Evolutionary conservation across 2,113 vertebrate genomes (phyloP).

Genomic region (Apodemus speciosus): DNA sequence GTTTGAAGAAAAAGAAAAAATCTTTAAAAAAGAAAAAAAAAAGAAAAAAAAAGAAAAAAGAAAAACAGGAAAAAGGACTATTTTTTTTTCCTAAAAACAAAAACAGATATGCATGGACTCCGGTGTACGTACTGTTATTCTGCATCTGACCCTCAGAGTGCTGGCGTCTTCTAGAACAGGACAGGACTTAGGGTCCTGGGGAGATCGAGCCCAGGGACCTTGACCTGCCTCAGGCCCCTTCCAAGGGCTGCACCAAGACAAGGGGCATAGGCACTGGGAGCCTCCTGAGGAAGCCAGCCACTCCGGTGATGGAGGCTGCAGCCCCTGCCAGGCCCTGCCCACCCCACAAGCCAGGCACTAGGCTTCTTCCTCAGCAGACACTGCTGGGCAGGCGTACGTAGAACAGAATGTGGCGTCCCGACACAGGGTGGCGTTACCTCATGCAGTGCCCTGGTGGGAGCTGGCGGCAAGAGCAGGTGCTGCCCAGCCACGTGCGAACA

Average conservation of each 20-base stretch:
- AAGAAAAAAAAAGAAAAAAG: neutral
- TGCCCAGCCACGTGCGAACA: constrained; percentile 58
- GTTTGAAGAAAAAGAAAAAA: constrained; percentile 79
- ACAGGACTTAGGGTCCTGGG: neutral
- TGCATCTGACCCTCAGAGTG: constrained; percentile 35
- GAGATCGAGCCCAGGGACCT: neutral
- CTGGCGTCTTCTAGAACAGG: constrained; percentile 14
- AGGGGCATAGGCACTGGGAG: constrained; percentile 45
- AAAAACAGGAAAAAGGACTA: constrained; percentile 55
- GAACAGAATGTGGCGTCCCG: constrained; percentile 51
- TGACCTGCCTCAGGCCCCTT: neutral
- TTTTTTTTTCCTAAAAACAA: constrained; percentile 59
- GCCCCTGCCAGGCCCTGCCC: neutral
- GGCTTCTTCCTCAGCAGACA: constrained; percentile 7
- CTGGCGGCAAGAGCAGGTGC: neutral
- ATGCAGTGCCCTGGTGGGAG: constrained; percentile 47
- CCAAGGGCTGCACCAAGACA: constrained; percentile 25
- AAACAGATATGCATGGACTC: constrained; percentile 85
- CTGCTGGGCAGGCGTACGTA: constrained; percentile 72
- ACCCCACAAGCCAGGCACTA: neutral
- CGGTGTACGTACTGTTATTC: constrained; percentile 83
- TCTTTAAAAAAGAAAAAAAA: constrained; percentile 13
- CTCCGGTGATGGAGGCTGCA: constrained; percentile 74
- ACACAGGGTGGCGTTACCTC: constrained; percentile 81
- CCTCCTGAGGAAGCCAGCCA: constrained; percentile 73